Evolutionary conservation across 2,797 vertebrate genomes (phyloP), one percentile per base, ranked within the genome.

Genomic region (Brachyrhaphis roseni): DNA sequence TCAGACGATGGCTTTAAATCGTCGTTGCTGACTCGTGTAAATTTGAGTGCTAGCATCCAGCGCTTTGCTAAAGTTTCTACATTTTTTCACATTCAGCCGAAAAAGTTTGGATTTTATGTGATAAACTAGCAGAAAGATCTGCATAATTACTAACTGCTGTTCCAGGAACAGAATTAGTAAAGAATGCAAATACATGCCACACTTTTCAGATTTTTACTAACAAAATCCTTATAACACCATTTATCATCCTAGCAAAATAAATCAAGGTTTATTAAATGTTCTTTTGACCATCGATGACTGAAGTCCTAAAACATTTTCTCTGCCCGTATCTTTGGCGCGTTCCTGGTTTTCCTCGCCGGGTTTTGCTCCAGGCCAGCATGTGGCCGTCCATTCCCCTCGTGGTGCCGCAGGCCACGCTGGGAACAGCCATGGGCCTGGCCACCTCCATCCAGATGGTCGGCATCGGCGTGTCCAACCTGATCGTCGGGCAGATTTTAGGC

Each of bases 331-430:
- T 13, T 2, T 70, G n/a, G 23, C 20, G 1, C 28, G 2, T 70
- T 26, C 45, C 57, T 72, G 73, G 59, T 43, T 49, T 34, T 74
- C 26, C 28, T 59, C 5, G 74, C 31, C 76, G 5, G 76, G 41
- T 26, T 81, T 47, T 71, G 18, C 78, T 84, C 74, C 91, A 97
- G 96, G 92, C 96, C 0, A 96, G 96, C 74, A 96, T 96, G 96
- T 97, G 97, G 96, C 96, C 96, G 0, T 97, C 96, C 1, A 96
- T 97, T 62, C 96, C 95, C 0, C 95, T 97, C 0, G 95, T 97
- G 46, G 96, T 97, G 7, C 95, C 96, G 57, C 96, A 96, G 73
- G 96, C 95, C 0, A 97, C 95, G 1, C 79, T 97, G 55, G 97
- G 97, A 36, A 97, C 96, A 6, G 96, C 95, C 2, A 96, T 95